Percentiles rank a stretch among this genome's conserved stretches.
Evolutionary conservation across 2,113 vertebrate species (phyloP).

Genomic region (Porphyrio hochstetteri): DNA sequence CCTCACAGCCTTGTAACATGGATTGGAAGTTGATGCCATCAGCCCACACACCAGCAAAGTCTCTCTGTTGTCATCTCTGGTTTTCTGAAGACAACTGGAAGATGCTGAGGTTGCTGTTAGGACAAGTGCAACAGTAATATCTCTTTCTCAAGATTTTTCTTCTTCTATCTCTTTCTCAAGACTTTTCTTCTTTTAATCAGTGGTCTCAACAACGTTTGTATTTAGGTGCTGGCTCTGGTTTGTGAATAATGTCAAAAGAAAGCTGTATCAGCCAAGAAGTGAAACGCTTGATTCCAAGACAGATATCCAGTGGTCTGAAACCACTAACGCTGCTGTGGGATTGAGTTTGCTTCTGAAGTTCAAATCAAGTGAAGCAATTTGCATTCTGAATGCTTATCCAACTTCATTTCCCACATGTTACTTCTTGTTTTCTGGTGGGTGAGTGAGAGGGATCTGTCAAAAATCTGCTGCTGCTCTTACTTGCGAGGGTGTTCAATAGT

Average conservation of each 20-base stretch:
- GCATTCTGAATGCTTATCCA: not conserved
- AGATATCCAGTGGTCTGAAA: not conserved
- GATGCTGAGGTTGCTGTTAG: not conserved
- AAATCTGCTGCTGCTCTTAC: not conserved
- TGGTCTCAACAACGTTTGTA: not conserved
- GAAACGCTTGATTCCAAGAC: not conserved
- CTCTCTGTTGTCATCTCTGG: not conserved
- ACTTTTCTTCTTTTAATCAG: not conserved
- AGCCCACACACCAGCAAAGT: not conserved
- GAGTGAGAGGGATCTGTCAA: not conserved
- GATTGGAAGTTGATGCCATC: not conserved
- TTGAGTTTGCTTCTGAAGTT: not conserved
- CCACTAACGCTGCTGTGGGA: not conserved
- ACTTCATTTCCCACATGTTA: not conserved
- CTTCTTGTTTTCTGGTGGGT: not conserved
- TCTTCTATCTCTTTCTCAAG: not conserved
- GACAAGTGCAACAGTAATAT: not conserved
- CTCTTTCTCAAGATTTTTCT: not conserved
- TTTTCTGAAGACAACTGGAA: not conserved
- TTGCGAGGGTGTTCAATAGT: not conserved
- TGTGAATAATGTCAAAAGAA: not conserved
- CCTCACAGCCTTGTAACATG: not conserved
- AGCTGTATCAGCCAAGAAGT: not conserved
- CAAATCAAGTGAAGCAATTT: not conserved
- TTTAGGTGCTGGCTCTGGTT: not conserved